Percentiles rank a stretch among this genome's conserved stretches.
Conservation (phyloP, 1,140 invertebrate species). For the Pogonomyrmex barbatus region DNA sequence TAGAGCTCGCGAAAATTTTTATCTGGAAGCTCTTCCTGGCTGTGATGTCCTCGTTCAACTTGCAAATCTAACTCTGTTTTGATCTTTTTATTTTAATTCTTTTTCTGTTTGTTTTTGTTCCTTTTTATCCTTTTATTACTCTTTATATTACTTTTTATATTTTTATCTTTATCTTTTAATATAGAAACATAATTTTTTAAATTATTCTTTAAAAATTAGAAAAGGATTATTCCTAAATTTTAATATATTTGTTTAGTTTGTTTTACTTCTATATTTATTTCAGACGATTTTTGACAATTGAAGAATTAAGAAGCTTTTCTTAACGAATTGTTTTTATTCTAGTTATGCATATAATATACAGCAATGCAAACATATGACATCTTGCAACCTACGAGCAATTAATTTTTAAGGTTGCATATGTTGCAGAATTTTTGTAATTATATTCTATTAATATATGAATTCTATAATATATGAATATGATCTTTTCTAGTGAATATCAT, state of each 20-base stretch:
- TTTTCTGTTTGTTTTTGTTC: too few species aligned
- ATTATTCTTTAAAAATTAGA: not conserved
- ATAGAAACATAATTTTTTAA: not conserved
- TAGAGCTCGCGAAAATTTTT: constrained; percentile 1
- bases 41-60: not conserved
- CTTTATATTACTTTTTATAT: not conserved
- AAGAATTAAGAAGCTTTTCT: not conserved
- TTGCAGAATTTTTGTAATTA: not conserved
- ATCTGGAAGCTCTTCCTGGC: not conserved
- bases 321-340: not conserved
- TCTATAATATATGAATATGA: not conserved
- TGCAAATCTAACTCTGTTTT: not conserved
- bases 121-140: too few species aligned
- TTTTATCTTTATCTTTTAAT: not conserved
- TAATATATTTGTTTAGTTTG: not conserved
- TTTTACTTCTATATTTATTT: not conserved
- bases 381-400: not conserved
- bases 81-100: not conserved
- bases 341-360: too few species aligned
- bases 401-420: not conserved
- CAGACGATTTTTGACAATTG: not conserved
- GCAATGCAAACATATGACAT: not conserved
- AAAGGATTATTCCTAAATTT: not conserved
- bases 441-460: not conserved
- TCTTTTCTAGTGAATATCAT: not conserved